Base-by-base conservation (phyloP, 2,797 vertebrate genomes). In the Podargus strigoides region DNA sequence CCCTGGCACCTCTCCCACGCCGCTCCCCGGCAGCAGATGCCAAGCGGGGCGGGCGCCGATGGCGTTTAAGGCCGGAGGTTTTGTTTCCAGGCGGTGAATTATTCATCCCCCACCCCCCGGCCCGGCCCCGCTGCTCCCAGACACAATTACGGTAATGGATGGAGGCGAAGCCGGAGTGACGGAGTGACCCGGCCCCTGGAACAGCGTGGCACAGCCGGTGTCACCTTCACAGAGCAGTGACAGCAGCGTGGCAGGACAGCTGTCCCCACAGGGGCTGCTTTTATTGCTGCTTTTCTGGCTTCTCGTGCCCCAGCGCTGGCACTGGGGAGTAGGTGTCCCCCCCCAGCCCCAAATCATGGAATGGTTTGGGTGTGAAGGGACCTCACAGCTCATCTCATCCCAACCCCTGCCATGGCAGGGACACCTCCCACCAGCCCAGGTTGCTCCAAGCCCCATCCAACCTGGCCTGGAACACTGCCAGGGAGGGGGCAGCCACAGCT, bases 61-160 rank as follows among this genome's bases (percentile, higher is more conserved):
- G 37, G 12, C 72, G 86, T 86, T 80, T 66, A 69, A 86, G 94
- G 89, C 66, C 4, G 36, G 41, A 68, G 94, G 87, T 95, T 95
- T 79, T 66, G 60, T 94, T 96, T 95, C 82, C 93, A 93, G 63
- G 28, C 4, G 1, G 81, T 96, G 90, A 96, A 96, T 96, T 95
- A 96, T 96, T 95, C 75, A 96, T 95, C 67, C 41, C 36, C 64
- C 41, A 73, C 50, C 67, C 22, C 1, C 10, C 1, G 3, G 13
- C 49, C 53, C 5, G 0, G 75, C 23, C 1, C 0, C 2, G 7
- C 17, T 4, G 44, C 58, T 44, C 72, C 66, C 21, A 28, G 73
- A 88, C 39, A 14, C 79, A 80, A 93, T 95, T 92, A 94, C 17
- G 1, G 3, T 86, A 92, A 96, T 80, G 89, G 83, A 58, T 73